These are phyloP conservation scores for Probaryconus sp. DNA, from an alignment of 1,140 invertebrate genomes.

Conservation along the genomic window DNA sequence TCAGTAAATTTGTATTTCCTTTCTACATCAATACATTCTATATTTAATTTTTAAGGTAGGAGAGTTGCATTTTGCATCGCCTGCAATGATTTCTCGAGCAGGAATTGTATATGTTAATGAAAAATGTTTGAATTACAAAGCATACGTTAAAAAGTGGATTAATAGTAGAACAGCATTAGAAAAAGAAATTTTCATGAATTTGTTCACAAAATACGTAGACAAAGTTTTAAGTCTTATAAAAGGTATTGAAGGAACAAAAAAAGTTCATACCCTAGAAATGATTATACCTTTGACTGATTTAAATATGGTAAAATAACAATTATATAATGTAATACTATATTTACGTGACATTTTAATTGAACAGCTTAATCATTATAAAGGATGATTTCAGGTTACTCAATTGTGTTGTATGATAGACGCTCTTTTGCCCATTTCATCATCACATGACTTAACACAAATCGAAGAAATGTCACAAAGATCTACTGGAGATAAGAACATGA, in stretches of 20 bases:
- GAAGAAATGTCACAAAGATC: slow-evolving; percentile 33
- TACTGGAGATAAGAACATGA: slow-evolving; percentile 17
- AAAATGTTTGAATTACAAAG: slow-evolving; percentile 90
- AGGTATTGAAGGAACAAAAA: slow-evolving; percentile 85
- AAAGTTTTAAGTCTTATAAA: slow-evolving; percentile 86
- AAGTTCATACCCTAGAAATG: slow-evolving; percentile 85
- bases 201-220: slow-evolving; percentile 87
- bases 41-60: slow-evolving; percentile 81
- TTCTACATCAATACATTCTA: no score
- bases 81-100: slow-evolving; percentile 92
- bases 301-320: slow-evolving; percentile 88
- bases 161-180: slow-evolving; percentile 77
- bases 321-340: no score
- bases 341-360: no score
- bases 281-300: slow-evolving; percentile 90
- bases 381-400: slow-evolving; percentile 82
- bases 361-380: no score
- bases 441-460: slow-evolving; percentile 13
- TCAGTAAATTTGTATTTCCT: no score
- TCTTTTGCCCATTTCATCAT: slow-evolving; percentile 72
- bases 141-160: slow-evolving; percentile 89
- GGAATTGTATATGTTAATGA: slow-evolving; percentile 96
- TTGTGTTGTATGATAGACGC: slow-evolving; percentile 89
- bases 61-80: slow-evolving; percentile 92
- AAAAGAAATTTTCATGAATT: slow-evolving; percentile 77